phyloP scores from a whole-genome alignment of 1,140 invertebrate species.

The Drosophila elegans region DNA sequence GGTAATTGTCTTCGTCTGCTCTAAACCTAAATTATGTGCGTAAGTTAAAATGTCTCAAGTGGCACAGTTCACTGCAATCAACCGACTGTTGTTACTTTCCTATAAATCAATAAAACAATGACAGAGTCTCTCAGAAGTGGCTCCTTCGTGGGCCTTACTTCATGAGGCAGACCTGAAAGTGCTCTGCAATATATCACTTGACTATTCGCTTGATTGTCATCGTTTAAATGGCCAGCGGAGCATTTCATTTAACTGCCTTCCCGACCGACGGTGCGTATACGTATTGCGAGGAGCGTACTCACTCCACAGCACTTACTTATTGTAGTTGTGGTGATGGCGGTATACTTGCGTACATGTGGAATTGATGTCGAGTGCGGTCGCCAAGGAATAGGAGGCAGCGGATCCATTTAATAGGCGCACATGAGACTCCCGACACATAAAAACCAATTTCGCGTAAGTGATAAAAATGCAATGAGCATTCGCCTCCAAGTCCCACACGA shows the following conservation, averaged over 20 bases:
- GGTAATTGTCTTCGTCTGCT: conserved; percentile 23
- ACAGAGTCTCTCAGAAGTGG: conserved; percentile 18
- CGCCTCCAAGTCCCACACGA: conserved; percentile 36
- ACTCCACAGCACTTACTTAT: conserved; percentile 25
- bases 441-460: conserved; percentile 83
- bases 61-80: conserved; percentile 55
- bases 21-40: conserved; percentile 18
- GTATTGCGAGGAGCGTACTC: conserved; percentile 11
- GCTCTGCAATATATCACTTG: conserved; percentile 36
- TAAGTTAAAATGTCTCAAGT: conserved; percentile 40
- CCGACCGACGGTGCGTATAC: conserved; percentile 15
- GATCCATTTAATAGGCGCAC: conserved; percentile 81
- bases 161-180: conserved; percentile 13
- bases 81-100: conserved; percentile 27
- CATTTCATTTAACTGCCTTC: conserved; percentile 70
- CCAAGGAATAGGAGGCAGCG: conserved; percentile 44
- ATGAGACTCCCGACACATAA: conserved; percentile 75
- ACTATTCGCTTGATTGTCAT: conserved; percentile 78
- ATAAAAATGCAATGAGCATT: conserved; percentile 80
- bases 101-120: conserved; percentile 80
- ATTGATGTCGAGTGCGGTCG: conserved; percentile 55
- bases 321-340: conserved; percentile 16
- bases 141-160: conserved; percentile 15
- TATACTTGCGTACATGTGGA: conserved; percentile 44
- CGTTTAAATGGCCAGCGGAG: conserved; percentile 66